phyloP scores from a whole-genome alignment of 2,888 invertebrate genomes.

The Chrysina gloriosa region DNA sequence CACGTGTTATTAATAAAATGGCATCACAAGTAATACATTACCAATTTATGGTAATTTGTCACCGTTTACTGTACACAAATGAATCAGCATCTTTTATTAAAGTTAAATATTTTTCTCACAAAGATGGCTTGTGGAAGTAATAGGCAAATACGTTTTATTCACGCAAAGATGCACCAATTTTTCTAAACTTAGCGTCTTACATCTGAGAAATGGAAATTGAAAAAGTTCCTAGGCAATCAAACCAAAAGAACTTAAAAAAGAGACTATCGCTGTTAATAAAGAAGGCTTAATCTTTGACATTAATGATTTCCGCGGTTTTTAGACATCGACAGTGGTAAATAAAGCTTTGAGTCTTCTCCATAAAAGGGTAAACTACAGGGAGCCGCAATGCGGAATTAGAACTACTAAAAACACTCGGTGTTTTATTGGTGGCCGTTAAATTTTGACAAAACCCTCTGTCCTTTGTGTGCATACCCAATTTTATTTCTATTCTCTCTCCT shows the following conservation, averaged over 20 bases:
- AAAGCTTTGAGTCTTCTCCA: slow-evolving; percentile 22
- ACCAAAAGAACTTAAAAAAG: slow-evolving; percentile 23
- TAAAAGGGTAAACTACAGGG: slow-evolving; percentile 38
- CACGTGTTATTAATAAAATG: background rate
- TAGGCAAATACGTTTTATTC: no score
- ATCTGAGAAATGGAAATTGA: slow-evolving; percentile 56
- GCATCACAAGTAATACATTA: background rate
- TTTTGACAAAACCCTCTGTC: slow-evolving; percentile 28
- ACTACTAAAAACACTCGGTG: slow-evolving; percentile 43
- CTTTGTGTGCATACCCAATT: slow-evolving; percentile 28
- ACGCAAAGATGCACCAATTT: background rate
- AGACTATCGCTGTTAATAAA: slow-evolving; percentile 56
- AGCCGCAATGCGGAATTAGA: slow-evolving; percentile 41
- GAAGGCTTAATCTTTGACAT: slow-evolving; percentile 56
- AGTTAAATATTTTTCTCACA: no score
- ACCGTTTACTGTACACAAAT: no score
- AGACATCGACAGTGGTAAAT: slow-evolving; percentile 36
- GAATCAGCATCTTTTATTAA: no score
- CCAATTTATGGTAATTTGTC: no score
- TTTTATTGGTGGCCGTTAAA: slow-evolving; percentile 42
- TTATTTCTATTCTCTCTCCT: slow-evolving; percentile 7
- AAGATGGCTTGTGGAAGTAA: no score
- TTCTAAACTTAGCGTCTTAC: slow-evolving; percentile 51
- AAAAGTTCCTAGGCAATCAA: slow-evolving; percentile 42
- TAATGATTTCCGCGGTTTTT: slow-evolving; percentile 54